Evolutionary conservation across 1,140 invertebrate species (phyloP).

Genomic region (Drosophila willistoni): DNA sequence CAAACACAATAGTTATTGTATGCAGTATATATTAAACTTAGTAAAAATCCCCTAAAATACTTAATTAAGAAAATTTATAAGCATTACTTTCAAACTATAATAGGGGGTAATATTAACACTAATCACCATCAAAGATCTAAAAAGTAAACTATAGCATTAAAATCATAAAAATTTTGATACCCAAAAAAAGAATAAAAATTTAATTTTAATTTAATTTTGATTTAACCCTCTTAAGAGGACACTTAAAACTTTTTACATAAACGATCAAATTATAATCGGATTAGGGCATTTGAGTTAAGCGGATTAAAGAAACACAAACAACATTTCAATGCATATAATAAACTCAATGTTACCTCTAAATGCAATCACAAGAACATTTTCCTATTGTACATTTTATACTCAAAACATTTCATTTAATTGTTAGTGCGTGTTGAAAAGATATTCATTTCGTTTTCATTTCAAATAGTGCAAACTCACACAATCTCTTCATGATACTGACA

Average conservation of each 20-base stretch:
- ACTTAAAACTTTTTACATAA: constrained; percentile 23
- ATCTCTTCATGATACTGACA: neutral
- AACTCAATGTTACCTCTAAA: neutral
- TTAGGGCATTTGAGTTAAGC: constrained; percentile 21
- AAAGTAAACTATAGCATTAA: neutral
- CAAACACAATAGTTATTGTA: too few species aligned
- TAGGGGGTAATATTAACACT: too few species aligned
- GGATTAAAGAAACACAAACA: constrained; percentile 18
- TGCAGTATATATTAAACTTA: too few species aligned
- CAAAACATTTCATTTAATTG: constrained; percentile 2
- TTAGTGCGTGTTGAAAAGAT: neutral
- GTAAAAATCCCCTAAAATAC: too few species aligned
- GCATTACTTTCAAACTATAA: too few species aligned
- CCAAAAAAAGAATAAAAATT: neutral
- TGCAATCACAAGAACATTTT: neutral
- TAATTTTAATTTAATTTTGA: constrained; percentile 9
- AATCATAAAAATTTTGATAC: neutral
- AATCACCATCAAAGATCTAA: too few species aligned
- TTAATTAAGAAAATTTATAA: too few species aligned
- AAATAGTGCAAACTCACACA: neutral
- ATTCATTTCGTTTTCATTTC: constrained; percentile 14
- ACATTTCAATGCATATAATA: constrained; percentile 6
- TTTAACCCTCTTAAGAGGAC: constrained; percentile 30
- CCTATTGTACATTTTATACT: neutral
- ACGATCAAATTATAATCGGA: constrained; percentile 28